phyloP scores from a whole-genome alignment of 2,888 invertebrate genomes.

The Thecophora atra region DNA sequence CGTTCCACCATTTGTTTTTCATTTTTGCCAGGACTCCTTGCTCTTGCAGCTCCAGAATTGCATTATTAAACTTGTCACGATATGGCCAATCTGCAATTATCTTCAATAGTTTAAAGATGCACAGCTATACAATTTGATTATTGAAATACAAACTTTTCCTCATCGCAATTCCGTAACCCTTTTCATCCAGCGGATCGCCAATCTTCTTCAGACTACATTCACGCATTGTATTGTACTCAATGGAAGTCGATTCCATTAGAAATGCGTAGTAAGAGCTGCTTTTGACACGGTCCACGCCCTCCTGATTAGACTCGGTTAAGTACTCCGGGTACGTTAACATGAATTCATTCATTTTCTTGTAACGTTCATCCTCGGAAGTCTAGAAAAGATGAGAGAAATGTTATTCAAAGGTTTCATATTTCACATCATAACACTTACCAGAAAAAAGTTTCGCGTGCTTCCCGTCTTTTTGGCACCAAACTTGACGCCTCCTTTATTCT shows the following conservation, averaged over 20 bases:
- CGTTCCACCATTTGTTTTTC: conserved; percentile 92
- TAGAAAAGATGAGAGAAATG: conserved; percentile 37
- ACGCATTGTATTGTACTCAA: conserved; percentile 77
- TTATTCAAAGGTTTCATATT: background rate
- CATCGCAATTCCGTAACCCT: conserved; percentile 80
- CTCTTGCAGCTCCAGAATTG: conserved; percentile 86
- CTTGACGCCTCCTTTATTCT: conserved; percentile 77
- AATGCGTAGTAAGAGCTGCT: conserved; percentile 72
- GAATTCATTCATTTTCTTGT: conserved; percentile 82
- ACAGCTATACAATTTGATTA: background rate
- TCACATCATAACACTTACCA: conserved; percentile 69
- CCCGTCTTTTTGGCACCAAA: conserved; percentile 87
- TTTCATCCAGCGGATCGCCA: conserved; percentile 74
- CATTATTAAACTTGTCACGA: conserved; percentile 79
- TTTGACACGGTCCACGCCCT: conserved; percentile 69
- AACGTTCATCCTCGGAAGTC: conserved; percentile 80
- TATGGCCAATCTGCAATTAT: conserved; percentile 67
- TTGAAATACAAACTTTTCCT: conserved; percentile 69
- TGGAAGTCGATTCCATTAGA: conserved; percentile 81
- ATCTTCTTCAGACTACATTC: conserved; percentile 72
- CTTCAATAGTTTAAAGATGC: background rate
- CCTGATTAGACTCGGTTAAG: conserved; percentile 67
- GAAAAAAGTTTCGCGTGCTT: conserved; percentile 88
- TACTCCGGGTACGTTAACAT: conserved; percentile 76
- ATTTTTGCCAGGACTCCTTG: conserved; percentile 78